Evolutionary conservation across 2,888 invertebrate genomes (phyloP), one percentile per base, ranked within the genome.

Genomic region (Hanleya hanleyi): DNA sequence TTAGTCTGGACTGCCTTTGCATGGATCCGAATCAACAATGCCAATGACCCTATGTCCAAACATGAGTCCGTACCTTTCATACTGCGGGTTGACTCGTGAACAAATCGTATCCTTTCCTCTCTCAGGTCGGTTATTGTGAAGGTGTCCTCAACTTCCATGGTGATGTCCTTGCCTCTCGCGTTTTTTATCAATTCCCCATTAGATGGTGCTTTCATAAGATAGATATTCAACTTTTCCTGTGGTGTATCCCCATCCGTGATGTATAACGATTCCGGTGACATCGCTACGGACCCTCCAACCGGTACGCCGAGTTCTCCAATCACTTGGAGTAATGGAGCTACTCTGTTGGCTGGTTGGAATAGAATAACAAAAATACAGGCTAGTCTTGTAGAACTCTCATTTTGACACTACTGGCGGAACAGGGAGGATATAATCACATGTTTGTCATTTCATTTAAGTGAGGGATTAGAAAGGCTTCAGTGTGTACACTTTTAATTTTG

Each of bases 181-280:
- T 71, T 77, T 66, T 75, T 79, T 12, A 83, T 51, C 41, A 87
- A 73, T 37, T 80, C 71, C 26, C 86, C 86, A 75, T 79, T 82
- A 18, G 65, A 35, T 32, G 84, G 82, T 7, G 77, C 36, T 18
- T 73, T 69, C 22, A 76, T 71, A 15, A 86, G 29, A 22, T 80
- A 72, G 35, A 86, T 67, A 6, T 70, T 69, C 4, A 87, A 75
- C 18, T 78, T 76, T 9, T 81, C 76, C n/a, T 70, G 49, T 1
- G 82, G 71, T 26, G 84, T 83, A 74, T 87, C 87, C 0, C 69
- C 70, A 72, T 87, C 87, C 36, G 80, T 71, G 5, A 84, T 70
- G 67, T 79, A 80, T 26, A 86, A 73, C 50, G 81, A 66, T 33
- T 80, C 73, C 0, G 74, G 67, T 9, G 82, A 74, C 6, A 86